phyloP scores from a whole-genome alignment of 2,113 vertebrate genomes.

The Psilopsiagon aurifrons region DNA sequence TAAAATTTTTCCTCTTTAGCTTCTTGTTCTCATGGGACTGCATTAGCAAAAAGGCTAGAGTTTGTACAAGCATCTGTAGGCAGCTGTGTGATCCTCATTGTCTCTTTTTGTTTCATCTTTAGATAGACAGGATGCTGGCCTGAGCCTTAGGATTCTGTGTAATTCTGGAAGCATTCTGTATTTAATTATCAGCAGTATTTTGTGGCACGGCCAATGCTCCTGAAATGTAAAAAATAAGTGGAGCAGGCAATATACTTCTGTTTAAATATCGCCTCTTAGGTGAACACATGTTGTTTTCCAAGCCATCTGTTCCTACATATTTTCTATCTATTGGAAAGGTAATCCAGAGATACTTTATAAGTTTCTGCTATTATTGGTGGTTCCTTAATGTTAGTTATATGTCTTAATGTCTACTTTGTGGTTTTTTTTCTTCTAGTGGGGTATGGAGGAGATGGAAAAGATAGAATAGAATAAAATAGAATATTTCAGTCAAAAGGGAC shows the following conservation, averaged over 20 bases:
- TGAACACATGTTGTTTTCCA: not conserved
- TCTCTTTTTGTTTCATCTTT: not conserved
- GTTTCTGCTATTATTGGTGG: not conserved
- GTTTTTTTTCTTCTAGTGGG: not conserved
- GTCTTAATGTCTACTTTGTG: not conserved
- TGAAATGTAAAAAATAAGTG: not conserved
- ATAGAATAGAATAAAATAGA: not conserved
- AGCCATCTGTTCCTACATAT: not conserved
- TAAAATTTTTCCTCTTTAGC: not conserved
- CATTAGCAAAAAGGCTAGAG: not conserved
- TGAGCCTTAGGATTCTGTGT: not conserved
- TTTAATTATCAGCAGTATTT: not conserved
- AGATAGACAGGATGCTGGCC: not conserved
- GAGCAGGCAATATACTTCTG: not conserved
- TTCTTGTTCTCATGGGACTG: not conserved
- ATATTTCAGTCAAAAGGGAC: not conserved
- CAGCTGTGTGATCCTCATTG: not conserved
- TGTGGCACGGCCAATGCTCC: not conserved
- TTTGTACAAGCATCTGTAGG: not conserved
- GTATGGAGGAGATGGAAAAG: not conserved
- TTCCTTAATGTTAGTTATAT: not conserved
- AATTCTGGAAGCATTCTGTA: not conserved
- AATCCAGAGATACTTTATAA: not conserved
- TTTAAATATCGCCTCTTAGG: not conserved
- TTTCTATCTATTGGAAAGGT: not conserved